phyloP scores from a whole-genome alignment of 2,888 invertebrate genomes.

The Penaeus monodon region DNA sequence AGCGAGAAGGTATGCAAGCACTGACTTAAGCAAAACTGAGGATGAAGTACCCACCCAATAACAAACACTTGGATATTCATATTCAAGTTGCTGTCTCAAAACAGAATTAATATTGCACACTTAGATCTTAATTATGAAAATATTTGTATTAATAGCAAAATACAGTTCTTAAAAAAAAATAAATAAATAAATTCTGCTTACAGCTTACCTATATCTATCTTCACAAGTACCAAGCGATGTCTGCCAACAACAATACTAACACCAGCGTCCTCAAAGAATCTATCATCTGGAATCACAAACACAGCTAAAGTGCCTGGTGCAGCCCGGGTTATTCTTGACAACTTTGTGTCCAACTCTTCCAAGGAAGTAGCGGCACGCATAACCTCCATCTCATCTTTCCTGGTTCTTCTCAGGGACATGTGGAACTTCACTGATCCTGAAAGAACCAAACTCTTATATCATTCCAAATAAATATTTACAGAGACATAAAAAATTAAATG shows the following conservation, averaged over 20 bases:
- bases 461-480: background rate
- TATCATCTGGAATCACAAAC: conserved; percentile 27
- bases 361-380: conserved; percentile 12
- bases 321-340: conserved; percentile 19
- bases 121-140: too few relatives aligned
- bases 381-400: conserved; percentile 22
- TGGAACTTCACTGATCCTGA: conserved; percentile 39
- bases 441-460: background rate
- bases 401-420: conserved; percentile 20
- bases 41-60: too few relatives aligned
- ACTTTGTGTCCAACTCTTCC: conserved; percentile 20
- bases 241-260: conserved; percentile 40
- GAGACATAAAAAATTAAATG: background rate
- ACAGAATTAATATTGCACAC: too few relatives aligned
- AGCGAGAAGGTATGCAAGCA: too few relatives aligned
- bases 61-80: too few relatives aligned
- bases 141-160: too few relatives aligned
- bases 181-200: too few relatives aligned
- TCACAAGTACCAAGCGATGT: conserved; percentile 35
- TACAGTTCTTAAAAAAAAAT: too few relatives aligned
- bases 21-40: too few relatives aligned
- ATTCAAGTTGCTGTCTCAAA: too few relatives aligned
- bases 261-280: background rate
- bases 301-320: conserved; percentile 39
- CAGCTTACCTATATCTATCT: conserved; percentile 34